phyloP scores from a whole-genome alignment of 2,888 invertebrate genomes.

The Creontiades dilutus region DNA sequence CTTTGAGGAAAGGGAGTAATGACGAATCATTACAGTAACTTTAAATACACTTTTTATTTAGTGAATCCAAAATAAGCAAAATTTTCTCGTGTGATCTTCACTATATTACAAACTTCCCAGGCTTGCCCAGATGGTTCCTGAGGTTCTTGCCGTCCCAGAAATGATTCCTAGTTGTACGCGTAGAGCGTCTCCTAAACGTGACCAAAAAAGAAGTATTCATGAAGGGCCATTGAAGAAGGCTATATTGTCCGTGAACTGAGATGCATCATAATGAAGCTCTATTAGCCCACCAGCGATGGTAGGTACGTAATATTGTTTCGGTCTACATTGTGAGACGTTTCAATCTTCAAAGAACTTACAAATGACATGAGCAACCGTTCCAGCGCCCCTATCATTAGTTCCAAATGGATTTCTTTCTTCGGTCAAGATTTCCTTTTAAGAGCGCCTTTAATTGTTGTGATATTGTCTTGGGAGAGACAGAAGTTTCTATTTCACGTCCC shows the following conservation, averaged over 20 bases:
- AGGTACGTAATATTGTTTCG: slow-evolving; percentile 52
- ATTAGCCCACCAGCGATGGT: slow-evolving; percentile 65
- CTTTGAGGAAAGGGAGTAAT: too few species aligned
- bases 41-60: too few species aligned
- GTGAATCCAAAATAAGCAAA: too few species aligned
- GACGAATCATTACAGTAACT: too few species aligned
- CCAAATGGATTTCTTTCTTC: slow-evolving; percentile 65
- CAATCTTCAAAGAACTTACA: slow-evolving; percentile 63
- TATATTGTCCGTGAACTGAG: slow-evolving; percentile 58
- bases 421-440: not conserved
- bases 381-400: slow-evolving; percentile 63
- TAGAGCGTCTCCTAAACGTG: slow-evolving; percentile 12
- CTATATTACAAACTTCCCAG: too few species aligned
- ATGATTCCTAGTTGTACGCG: not conserved
- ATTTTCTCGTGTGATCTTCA: too few species aligned
- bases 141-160: not conserved
- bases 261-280: slow-evolving; percentile 64
- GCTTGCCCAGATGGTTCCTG: too few species aligned
- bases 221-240: slow-evolving; percentile 18
- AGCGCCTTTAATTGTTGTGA: slow-evolving; percentile 33
- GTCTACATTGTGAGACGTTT: slow-evolving; percentile 68
- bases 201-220: slow-evolving; percentile 48
- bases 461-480: not conserved
- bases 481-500: too few species aligned
- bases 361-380: slow-evolving; percentile 43